Percentiles rank a stretch among this genome's conserved stretches.
These are phyloP conservation scores for Mercenaria mercenaria DNA, from an alignment of 1,140 invertebrate species.

Conservation along the genomic window DNA sequence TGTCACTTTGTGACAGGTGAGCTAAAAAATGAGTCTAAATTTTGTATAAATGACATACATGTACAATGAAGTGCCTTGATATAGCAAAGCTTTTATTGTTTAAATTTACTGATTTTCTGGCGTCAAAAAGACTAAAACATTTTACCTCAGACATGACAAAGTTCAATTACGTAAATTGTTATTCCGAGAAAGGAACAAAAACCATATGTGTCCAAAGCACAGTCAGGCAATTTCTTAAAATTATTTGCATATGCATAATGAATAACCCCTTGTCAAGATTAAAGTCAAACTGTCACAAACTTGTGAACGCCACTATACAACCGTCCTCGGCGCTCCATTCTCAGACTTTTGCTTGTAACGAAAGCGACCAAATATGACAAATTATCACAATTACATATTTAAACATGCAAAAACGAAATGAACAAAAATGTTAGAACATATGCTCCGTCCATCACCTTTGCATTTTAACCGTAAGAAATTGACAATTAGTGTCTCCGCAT, in stretches of 20 bases:
- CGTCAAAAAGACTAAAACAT: background rate
- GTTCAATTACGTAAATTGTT: background rate
- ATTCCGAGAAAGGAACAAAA: background rate
- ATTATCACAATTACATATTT: slow-evolving; percentile 48
- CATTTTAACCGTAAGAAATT: background rate
- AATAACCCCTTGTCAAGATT: background rate
- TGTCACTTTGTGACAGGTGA: no score
- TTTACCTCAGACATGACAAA: background rate
- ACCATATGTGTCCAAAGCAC: slow-evolving; percentile 15
- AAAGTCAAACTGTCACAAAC: slow-evolving; percentile 27
- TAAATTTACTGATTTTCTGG: background rate
- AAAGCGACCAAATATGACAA: slow-evolving; percentile 55
- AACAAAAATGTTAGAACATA: slow-evolving; percentile 21
- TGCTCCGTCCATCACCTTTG: background rate
- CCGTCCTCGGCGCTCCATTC: background rate
- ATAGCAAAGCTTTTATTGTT: no score
- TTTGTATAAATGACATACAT: no score
- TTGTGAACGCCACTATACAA: slow-evolving; percentile 22
- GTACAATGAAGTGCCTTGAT: no score
- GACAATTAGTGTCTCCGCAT: slow-evolving; percentile 7
- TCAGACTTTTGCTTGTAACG: slow-evolving; percentile 9
- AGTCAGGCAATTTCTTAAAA: slow-evolving; percentile 4
- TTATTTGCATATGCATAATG: slow-evolving; percentile 18
- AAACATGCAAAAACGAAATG: slow-evolving; percentile 41
- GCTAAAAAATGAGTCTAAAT: no score